phyloP scores from a whole-genome alignment of 2,797 vertebrate genomes.

The Fistularia tabacaria region DNA sequence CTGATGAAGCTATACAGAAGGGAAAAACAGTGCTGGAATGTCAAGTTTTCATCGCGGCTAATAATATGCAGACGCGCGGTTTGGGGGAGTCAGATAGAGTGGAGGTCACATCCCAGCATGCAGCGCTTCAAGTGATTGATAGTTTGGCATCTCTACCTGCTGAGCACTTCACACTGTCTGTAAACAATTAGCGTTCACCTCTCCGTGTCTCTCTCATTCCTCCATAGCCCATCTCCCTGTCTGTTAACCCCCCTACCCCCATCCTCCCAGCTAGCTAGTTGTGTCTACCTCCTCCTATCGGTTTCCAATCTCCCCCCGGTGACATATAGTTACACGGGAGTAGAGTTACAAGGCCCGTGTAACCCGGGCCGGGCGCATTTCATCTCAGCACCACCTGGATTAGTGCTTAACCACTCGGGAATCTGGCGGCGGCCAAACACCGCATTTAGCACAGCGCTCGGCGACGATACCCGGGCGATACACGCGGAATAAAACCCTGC shows the following conservation, averaged over 20 bases:
- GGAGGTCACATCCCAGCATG: slow-evolving; percentile 23
- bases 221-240: slow-evolving; percentile 6
- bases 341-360: slow-evolving; percentile 54
- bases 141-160: slow-evolving; percentile 43
- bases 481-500: no score
- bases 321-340: slow-evolving; percentile 52
- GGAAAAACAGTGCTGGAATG: no score
- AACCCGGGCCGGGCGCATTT: slow-evolving; percentile 55
- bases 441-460: slow-evolving; percentile 44
- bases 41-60: no score
- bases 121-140: slow-evolving; percentile 37
- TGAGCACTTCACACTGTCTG: slow-evolving; percentile 43
- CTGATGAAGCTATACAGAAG: no score
- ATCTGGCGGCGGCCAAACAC: slow-evolving; percentile 56
- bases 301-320: slow-evolving; percentile 58
- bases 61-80: neutral
- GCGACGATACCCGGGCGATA: neutral
- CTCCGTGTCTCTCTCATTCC: neutral
- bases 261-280: slow-evolving; percentile 38
- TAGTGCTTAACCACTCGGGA: slow-evolving; percentile 66
- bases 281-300: slow-evolving; percentile 46
- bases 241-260: slow-evolving; percentile 17
- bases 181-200: slow-evolving; percentile 48
- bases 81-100: slow-evolving; percentile 1
- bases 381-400: slow-evolving; percentile 68